Base-by-base conservation (phyloP, 2,888 invertebrate genomes). In the Disparrhopalites patrizii region DNA sequence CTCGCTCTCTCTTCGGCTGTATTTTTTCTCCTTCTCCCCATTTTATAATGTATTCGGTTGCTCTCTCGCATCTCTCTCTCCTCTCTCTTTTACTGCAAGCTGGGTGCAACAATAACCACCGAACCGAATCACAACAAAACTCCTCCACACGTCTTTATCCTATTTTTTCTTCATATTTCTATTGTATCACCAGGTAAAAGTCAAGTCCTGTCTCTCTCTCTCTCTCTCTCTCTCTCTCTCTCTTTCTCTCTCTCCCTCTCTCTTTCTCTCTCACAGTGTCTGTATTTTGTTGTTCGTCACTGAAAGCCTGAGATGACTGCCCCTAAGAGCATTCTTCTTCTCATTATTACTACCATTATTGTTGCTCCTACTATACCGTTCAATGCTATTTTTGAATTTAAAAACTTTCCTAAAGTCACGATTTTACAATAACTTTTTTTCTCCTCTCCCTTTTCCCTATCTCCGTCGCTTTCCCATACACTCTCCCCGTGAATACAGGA, bases 41-140 rank as follows among this genome's bases (percentile, higher is more conserved):
- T 61, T 61, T 28, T 51, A 52, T 52, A n/a, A n/a, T 62, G 27
- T 62, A 25, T 38, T 62, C 54, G 43, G 50, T 33, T 30, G 50
- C 52, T 64, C 57, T 25, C 43, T 57, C 58, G 30, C 40, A 57
- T n/a, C 52, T 36, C 40, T 43, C 23, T 38, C 38, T 38, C 36
- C 38, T 28, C 30, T 31, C 31, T 40, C 55, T 28, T 47, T 38
- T 51, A 58, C 23, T n/a, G n/a, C n/a, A 33, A 40, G 38, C 23
- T 20, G 23, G 30, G 27, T 50, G 40, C 56, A 51, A 38, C 57
- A 52, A 64, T 57, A 65, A 43, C 58, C 61, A 66, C 61, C 66
- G 66, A 66, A 66, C 66, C 66, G 66, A 66, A 66, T 66, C 66
- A 66, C 66, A 66, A 66, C 66, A 66, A 66, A 66, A 66, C 66